A percentile compares a stretch with the other conserved stretches of the same genome.
Conservation (phyloP, 2,797 vertebrate species). For the Pseudochaenichthys georgianus region DNA sequence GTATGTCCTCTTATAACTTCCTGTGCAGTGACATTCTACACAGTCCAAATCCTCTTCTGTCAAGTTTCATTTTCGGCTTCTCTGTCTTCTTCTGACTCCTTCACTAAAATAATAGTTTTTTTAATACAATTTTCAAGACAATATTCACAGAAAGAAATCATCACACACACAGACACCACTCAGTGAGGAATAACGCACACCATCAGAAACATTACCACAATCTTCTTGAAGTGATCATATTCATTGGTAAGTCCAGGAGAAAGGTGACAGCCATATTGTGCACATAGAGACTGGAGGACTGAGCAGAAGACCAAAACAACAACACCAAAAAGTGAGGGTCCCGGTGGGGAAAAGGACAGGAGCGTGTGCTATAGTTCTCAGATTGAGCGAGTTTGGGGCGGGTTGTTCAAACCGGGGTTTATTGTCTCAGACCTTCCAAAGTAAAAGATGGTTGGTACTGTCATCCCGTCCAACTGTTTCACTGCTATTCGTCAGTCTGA, state of each 20-base stretch:
- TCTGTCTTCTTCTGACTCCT: constrained; percentile 30
- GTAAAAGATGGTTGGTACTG: constrained; percentile 97
- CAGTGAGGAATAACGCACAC: constrained; percentile 56
- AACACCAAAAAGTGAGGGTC: constrained; percentile 48
- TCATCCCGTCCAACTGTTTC: constrained; percentile 97
- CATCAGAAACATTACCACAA: constrained; percentile 53
- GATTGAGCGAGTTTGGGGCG: constrained; percentile 7
- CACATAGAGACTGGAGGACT: constrained; percentile 76
- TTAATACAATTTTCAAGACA: constrained; percentile 55
- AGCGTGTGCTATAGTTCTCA: constrained; percentile 43
- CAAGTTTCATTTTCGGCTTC: constrained; percentile 21
- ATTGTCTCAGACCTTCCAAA: constrained; percentile 92
- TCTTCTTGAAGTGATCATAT: constrained; percentile 52
- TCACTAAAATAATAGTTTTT: constrained; percentile 32
- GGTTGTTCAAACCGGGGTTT: neutral
- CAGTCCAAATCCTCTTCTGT: constrained; percentile 32
- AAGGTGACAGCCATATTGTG: constrained; percentile 64
- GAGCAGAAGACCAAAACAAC: constrained; percentile 68
- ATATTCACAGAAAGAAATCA: constrained; percentile 39
- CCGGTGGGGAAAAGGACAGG: constrained; percentile 12
- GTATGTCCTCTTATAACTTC: constrained; percentile 16
- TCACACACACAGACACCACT: constrained; percentile 54
- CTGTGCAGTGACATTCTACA: constrained; percentile 34
- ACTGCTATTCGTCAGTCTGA: constrained; percentile 94
- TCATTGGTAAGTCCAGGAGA: constrained; percentile 46